Percentiles rank a stretch among this genome's conserved stretches.
Conservation (phyloP, 2,797 vertebrate species). For the Lagocephalus sceleratus region DNA sequence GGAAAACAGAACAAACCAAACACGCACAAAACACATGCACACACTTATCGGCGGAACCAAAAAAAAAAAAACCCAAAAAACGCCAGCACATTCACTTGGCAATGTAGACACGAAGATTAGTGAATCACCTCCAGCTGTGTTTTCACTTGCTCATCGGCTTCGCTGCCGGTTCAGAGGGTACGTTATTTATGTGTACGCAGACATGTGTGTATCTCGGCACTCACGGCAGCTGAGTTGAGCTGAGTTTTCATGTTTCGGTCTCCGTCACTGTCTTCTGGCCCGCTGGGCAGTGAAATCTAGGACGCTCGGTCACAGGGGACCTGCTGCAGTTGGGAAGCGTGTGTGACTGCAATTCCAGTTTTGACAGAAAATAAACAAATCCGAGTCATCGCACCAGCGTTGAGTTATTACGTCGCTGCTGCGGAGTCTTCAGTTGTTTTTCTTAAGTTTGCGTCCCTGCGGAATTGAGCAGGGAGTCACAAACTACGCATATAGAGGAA, state of each 20-base stretch:
- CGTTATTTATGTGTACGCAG: constrained; percentile 40
- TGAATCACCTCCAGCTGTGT: constrained; percentile 59
- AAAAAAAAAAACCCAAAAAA: not conserved
- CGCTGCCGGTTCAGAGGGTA: constrained; percentile 32
- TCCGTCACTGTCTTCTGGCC: constrained; percentile 11
- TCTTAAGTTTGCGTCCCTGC: constrained; percentile 14
- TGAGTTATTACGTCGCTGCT: constrained; percentile 34
- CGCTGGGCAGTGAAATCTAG: constrained; percentile 46
- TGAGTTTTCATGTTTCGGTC: constrained; percentile 23
- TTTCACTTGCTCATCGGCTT: constrained; percentile 59
- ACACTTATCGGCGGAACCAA: constrained; percentile 9
- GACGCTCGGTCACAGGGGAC: constrained; percentile 47
- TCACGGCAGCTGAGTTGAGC: constrained; percentile 29
- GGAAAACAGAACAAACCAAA: not conserved
- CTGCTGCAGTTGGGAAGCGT: constrained; percentile 34
- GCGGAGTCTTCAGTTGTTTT: constrained; percentile 28
- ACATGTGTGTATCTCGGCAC: constrained; percentile 25
- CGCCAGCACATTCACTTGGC: constrained; percentile 2
- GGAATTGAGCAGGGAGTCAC: constrained; percentile 6
- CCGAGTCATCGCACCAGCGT: constrained; percentile 39
- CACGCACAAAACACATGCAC: not conserved
- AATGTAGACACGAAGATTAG: constrained; percentile 48
- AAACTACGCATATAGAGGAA: too few species aligned
- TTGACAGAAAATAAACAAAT: constrained; percentile 58
- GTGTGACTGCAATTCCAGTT: constrained; percentile 38